Percentiles rank a stretch among this genome's conserved stretches.
phyloP scores from a whole-genome alignment of 2,797 vertebrate genomes.

The Sternotherus odoratus region DNA sequence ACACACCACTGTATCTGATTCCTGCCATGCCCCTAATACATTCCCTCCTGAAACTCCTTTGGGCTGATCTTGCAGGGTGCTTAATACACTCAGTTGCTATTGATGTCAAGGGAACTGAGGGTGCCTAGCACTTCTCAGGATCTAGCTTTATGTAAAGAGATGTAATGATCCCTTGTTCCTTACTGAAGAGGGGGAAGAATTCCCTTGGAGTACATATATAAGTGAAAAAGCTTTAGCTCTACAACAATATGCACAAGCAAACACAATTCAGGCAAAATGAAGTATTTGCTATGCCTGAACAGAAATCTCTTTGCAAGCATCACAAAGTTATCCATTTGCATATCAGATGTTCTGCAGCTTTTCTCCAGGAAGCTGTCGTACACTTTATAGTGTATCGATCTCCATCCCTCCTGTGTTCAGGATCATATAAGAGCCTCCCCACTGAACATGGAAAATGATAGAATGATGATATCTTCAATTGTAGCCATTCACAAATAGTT shows the following conservation, averaged over 20 bases:
- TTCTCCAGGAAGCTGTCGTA: not conserved
- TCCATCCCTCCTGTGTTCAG: not conserved
- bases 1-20: not conserved
- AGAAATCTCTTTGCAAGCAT: not conserved
- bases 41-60: not conserved
- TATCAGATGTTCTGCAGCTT: not conserved
- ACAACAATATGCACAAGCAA: not conserved
- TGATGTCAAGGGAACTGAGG: not conserved
- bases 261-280: not conserved
- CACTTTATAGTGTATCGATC: not conserved
- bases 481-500: not conserved
- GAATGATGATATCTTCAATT: not conserved
- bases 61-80: fast-evolving
- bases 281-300: fast-evolving
- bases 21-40: fast-evolving
- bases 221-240: too few relatives aligned
- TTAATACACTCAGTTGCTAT: not conserved
- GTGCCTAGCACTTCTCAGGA: not conserved
- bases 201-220: not conserved
- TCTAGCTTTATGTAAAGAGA: not conserved
- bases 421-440: not conserved
- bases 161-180: not conserved
- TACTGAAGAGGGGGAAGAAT: not conserved
- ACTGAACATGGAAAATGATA: not conserved
- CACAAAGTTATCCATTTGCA: not conserved